Evolutionary conservation across 2,113 vertebrate species (phyloP).

Genomic region (Malurus elegans): DNA sequence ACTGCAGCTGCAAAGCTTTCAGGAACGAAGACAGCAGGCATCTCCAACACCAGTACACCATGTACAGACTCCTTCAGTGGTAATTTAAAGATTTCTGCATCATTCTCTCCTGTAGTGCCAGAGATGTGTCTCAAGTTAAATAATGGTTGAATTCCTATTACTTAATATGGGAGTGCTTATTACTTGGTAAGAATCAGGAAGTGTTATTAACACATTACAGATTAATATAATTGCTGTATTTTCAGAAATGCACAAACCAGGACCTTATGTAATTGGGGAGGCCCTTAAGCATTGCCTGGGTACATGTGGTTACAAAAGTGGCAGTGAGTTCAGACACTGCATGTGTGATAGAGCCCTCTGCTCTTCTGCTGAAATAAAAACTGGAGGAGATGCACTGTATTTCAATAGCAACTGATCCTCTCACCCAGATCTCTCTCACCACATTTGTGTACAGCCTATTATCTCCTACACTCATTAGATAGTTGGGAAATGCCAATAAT

Average conservation of each 20-base stretch:
- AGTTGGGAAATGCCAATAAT: neutral
- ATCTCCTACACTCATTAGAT: neutral
- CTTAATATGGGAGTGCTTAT: neutral
- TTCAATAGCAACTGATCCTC: neutral
- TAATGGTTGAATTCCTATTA: neutral
- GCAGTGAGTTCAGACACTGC: neutral
- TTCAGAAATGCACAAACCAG: neutral
- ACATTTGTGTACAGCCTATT: neutral
- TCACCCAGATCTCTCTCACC: neutral
- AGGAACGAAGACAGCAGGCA: neutral
- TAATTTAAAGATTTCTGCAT: neutral
- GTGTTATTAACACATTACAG: neutral
- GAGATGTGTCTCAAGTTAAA: neutral
- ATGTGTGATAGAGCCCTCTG: neutral
- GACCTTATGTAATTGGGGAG: neutral
- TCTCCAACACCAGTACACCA: neutral
- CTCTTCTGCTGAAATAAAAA: neutral
- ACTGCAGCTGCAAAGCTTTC: neutral
- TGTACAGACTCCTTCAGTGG: neutral
- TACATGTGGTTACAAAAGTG: neutral
- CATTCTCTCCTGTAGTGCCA: neutral
- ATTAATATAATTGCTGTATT: neutral
- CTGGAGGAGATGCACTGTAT: neutral
- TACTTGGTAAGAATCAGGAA: neutral
- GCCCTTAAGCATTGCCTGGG: neutral